A percentile compares a stretch with the other conserved stretches of the same genome.
These are phyloP conservation scores for Propithecus coquereli DNA, from an alignment of 2,113 vertebrate genomes.

Conservation along the genomic window DNA sequence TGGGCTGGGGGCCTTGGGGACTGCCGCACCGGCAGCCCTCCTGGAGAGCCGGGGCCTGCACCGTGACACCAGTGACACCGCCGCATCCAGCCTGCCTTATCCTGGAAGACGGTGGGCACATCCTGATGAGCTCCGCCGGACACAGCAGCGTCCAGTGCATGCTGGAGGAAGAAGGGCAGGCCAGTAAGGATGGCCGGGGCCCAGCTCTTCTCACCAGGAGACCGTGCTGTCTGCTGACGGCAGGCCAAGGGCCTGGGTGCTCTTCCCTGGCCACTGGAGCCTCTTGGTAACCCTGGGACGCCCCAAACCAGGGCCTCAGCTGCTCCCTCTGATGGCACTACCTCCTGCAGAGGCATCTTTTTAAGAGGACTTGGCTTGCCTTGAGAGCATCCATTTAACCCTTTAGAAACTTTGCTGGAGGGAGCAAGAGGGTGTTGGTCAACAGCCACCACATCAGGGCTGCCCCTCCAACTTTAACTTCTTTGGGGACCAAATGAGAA, in stretches of 20 bases:
- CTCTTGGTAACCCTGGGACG: accelerated
- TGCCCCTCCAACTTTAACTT: accelerated
- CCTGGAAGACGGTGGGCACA: neutral
- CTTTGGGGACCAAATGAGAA: accelerated
- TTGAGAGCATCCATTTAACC: neutral
- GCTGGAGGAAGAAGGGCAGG: neutral
- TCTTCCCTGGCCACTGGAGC: neutral
- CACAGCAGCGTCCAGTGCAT: accelerated
- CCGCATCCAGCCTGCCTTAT: neutral
- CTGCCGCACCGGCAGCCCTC: neutral
- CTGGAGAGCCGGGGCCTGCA: neutral
- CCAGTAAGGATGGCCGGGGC: accelerated
- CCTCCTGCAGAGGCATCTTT: neutral
- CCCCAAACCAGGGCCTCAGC: neutral
- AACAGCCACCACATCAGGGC: neutral
- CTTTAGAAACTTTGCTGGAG: neutral
- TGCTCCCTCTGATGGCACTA: accelerated
- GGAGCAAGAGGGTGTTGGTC: neutral
- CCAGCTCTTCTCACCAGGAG: neutral
- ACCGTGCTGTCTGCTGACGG: accelerated
- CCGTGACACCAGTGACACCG: accelerated
- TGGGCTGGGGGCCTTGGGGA: neutral
- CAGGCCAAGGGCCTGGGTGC: neutral
- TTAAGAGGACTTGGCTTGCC: accelerated
- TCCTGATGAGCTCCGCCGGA: neutral